phyloP scores from a whole-genome alignment of 2,888 invertebrate genomes.

The Noctua janthina region DNA sequence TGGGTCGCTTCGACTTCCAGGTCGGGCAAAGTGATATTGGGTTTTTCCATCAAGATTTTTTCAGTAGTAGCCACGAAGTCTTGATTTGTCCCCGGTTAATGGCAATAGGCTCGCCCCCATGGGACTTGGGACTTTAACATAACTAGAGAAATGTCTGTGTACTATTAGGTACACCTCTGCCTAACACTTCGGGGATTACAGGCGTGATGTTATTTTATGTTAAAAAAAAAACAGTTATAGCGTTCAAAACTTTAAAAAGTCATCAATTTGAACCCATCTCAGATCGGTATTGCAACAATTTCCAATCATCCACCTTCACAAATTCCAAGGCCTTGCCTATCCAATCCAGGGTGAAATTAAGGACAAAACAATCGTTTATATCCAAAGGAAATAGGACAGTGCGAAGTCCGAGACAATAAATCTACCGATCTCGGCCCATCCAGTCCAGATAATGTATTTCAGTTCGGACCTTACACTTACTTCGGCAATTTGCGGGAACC shows the following conservation, averaged over 20 bases:
- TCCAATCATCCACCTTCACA: constrained; percentile 54
- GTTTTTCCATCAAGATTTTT: too few species aligned
- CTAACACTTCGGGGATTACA: too few species aligned
- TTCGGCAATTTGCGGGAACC: constrained; percentile 90
- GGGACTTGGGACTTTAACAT: too few species aligned
- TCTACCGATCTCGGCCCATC: constrained; percentile 84
- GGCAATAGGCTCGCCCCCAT: too few species aligned
- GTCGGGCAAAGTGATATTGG: too few species aligned
- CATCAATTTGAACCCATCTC: not conserved
- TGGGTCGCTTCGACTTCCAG: too few species aligned
- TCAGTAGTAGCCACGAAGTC: too few species aligned
- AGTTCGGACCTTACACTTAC: constrained; percentile 89
- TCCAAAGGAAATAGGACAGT: constrained; percentile 82
- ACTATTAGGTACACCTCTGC: too few species aligned
- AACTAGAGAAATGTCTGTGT: too few species aligned
- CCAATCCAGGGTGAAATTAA: constrained; percentile 66
- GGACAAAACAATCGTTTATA: constrained; percentile 72
- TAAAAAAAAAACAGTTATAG: not conserved
- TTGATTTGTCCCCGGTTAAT: too few species aligned
- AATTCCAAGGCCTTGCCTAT: constrained; percentile 51
- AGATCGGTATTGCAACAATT: constrained; percentile 51
- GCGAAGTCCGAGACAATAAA: constrained; percentile 82
- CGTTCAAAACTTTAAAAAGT: not conserved
- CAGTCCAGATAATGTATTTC: constrained; percentile 89
- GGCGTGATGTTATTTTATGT: not conserved